Evolutionary conservation across 2,888 invertebrate genomes (phyloP).

Genomic region (Laspeyria flexula): DNA sequence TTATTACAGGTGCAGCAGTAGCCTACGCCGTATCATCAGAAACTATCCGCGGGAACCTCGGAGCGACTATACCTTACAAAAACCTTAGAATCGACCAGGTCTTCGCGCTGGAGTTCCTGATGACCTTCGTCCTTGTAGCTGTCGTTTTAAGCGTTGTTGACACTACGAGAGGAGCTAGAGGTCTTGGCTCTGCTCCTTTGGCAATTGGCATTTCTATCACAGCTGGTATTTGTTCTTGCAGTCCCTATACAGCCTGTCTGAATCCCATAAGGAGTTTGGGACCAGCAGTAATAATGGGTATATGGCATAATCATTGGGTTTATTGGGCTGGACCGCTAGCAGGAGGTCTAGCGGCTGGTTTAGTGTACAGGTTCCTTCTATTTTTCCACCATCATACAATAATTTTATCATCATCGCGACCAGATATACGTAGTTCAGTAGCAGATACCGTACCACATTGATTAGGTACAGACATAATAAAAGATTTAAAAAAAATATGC

Average conservation of each 20-base stretch:
- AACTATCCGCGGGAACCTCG: slow-evolving; percentile 26
- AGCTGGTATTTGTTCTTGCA: slow-evolving; percentile 44
- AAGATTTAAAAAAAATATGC: too few species aligned
- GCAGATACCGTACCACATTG: neutral
- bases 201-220: slow-evolving; percentile 48
- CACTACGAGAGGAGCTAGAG: slow-evolving; percentile 36
- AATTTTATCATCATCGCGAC: neutral
- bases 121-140: slow-evolving; percentile 47
- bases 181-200: slow-evolving; percentile 48
- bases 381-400: neutral
- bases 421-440: neutral
- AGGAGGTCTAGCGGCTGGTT: slow-evolving; percentile 44
- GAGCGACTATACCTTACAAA: slow-evolving; percentile 31
- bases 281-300: slow-evolving; percentile 44
- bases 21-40: slow-evolving; percentile 37
- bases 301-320: slow-evolving; percentile 44
- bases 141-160: slow-evolving; percentile 45
- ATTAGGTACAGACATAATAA: neutral
- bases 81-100: slow-evolving; percentile 20
- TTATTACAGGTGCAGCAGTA: slow-evolving; percentile 42
- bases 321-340: slow-evolving; percentile 47
- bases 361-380: slow-evolving; percentile 44
- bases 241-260: slow-evolving; percentile 43
- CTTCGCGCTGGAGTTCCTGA: slow-evolving; percentile 45
- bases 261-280: slow-evolving; percentile 47